These are phyloP conservation scores for Thymelicus sylvestris DNA, from an alignment of 2,888 invertebrate genomes.

Conservation along the genomic window DNA sequence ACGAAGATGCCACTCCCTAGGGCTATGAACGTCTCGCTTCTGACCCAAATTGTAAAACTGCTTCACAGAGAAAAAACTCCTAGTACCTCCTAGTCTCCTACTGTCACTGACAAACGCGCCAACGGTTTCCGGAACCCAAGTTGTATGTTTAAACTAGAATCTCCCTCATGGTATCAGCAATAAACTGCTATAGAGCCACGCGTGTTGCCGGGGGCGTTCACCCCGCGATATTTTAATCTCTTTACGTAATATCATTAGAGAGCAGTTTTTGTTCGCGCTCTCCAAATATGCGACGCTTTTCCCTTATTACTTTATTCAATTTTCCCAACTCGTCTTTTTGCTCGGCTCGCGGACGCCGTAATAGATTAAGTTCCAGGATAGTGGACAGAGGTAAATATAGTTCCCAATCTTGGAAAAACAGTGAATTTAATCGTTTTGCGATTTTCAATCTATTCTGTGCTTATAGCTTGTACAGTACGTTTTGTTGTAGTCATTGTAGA, in stretches of 20 bases:
- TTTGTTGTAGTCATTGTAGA: too few species aligned
- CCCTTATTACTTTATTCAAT: constrained; percentile 35
- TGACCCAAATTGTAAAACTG: too few species aligned
- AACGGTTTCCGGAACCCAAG: too few species aligned
- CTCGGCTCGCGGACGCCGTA: constrained; percentile 11
- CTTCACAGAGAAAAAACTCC: too few species aligned
- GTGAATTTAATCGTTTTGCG: neutral
- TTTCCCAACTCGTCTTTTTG: constrained; percentile 26
- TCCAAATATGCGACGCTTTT: constrained; percentile 33
- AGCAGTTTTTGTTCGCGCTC: constrained; percentile 29
- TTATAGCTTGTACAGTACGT: too few species aligned
- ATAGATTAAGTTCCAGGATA: constrained; percentile 15
- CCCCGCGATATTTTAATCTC: constrained; percentile 58
- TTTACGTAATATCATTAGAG: constrained; percentile 50
- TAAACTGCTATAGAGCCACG: neutral
- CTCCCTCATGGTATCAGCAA: neutral
- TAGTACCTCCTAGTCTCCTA: too few species aligned
- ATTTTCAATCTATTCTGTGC: too few species aligned
- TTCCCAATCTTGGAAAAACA: neutral
- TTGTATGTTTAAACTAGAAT: too few species aligned
- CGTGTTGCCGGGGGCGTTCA: constrained; percentile 54
- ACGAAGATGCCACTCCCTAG: too few species aligned
- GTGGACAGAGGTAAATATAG: constrained; percentile 2
- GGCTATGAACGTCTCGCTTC: too few species aligned
- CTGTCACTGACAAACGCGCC: too few species aligned